These are phyloP conservation scores for Dipodomys merriami DNA, from an alignment of 2,113 vertebrate species.

Conservation along the genomic window DNA sequence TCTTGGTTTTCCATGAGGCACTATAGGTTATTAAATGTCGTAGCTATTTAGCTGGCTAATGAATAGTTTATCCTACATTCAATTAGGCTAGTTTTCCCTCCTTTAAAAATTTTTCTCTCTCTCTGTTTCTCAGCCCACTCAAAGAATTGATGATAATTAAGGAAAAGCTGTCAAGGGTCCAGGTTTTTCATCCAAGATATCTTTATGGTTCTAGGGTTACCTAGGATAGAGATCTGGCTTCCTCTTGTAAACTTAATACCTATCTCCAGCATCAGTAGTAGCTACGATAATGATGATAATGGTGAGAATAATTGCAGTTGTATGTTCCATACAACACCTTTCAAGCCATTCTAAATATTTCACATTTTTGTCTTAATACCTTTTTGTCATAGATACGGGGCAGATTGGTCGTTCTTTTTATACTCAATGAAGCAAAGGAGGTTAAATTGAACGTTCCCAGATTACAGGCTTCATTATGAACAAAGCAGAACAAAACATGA, in stretches of 20 bases:
- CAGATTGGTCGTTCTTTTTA: conserved; percentile 19
- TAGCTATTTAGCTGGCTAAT: conserved; percentile 78
- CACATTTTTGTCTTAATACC: conserved; percentile 39
- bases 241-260: conserved; percentile 30
- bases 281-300: not conserved
- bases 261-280: not conserved
- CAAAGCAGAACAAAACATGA: not conserved
- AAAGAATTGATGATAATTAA: conserved; percentile 67
- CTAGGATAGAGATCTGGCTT: conserved; percentile 23
- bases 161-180: conserved; percentile 37
- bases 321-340: not conserved
- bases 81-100: conserved; percentile 66
- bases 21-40: conserved; percentile 76
- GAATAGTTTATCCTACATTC: conserved; percentile 78
- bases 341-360: conserved; percentile 51
- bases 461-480: conserved; percentile 16
- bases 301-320: conserved; percentile 1
- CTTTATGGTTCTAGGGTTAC: conserved; percentile 45
- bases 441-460: not conserved
- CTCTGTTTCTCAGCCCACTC: not conserved
- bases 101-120: too few species aligned
- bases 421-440: conserved; percentile 38
- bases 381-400: not conserved
- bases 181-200: conserved; percentile 54
- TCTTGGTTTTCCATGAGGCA: conserved; percentile 74